Conservation (phyloP, 2,113 vertebrate species). For the Oostethus manadensis region DNA sequence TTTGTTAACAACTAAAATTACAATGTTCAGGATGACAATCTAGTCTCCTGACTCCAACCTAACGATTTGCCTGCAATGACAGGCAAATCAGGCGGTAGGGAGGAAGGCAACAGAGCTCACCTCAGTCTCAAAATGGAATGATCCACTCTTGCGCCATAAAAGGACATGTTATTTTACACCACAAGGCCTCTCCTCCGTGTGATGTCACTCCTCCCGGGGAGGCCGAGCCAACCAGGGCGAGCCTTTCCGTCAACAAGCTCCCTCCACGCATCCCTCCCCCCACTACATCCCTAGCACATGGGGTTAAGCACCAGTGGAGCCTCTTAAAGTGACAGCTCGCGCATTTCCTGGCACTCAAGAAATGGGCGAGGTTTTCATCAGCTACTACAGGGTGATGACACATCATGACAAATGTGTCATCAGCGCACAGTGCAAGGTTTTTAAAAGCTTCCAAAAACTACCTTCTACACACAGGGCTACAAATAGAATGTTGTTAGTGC, state of each 20-base stretch:
- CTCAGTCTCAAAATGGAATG: conserved; percentile 56
- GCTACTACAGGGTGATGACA: conserved; percentile 39
- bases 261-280: conserved; percentile 53
- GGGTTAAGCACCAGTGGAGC: conserved; percentile 41
- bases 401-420: conserved; percentile 32
- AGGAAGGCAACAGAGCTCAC: conserved; percentile 29
- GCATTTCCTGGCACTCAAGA: conserved; percentile 13
- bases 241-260: conserved; percentile 52
- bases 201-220: conserved; percentile 53
- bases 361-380: conserved; percentile 40
- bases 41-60: too few species aligned
- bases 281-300: conserved; percentile 40
- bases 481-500: not conserved
- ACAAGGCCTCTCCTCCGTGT: conserved; percentile 62
- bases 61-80: not conserved
- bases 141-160: conserved; percentile 63
- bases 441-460: not conserved
- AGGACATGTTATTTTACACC: conserved; percentile 80
- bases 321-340: conserved; percentile 67
- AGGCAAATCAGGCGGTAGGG: not conserved
- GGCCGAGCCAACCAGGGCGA: conserved; percentile 53
- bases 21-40: not conserved
- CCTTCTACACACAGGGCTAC: not conserved
- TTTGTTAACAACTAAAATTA: too few species aligned
- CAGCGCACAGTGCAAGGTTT: conserved; percentile 11